Base-by-base conservation (phyloP, 2,888 invertebrate genomes). In the Apotomis turbidana region DNA sequence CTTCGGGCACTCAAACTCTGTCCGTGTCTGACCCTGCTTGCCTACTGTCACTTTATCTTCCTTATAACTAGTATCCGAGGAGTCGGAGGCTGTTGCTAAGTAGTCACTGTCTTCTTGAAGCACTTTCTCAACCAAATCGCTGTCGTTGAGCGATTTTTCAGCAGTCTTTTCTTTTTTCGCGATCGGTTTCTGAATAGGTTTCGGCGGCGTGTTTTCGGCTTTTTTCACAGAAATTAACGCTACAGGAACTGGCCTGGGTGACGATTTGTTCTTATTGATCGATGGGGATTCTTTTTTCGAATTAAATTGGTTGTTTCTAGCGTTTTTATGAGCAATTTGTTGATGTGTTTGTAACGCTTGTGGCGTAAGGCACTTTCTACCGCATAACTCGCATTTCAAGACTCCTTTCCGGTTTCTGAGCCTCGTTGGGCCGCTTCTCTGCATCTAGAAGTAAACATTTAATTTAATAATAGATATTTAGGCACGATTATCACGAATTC, bases 1-100 rank as follows among this genome's bases (percentile, higher is more conserved):
- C 58, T 83, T 79, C 0, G 91, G 91, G 58, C 91, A 91, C 68
- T 85, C 83, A 64, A 89, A 91, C 36, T 85, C 81, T 0, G 83
- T 78, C 67, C 79, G 85, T 6, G 74, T 76, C 0, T 55, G 70
- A 2, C 27, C 12, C 5, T n/a, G 57, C 3, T 2, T 70, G 58
- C 0, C 64, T 12, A 0, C 52, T 38, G 44, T 27, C 15, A 4
- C 41, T 8, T 62, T 60, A 27, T 70, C 73, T 38, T 60, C 60
- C 55, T 73, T 58, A 13, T 61, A 6, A 41, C 68, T 66, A 6
- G 13, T 9, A 9, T 64, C 55, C 3, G 44, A 49, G 0, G 68
- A 55, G 64, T 76, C 74, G 1, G 38, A 63, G 61, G 36, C 66
- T 12, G 54, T 75, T 72, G 74, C 4, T 58, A 55, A 27, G 60